Base-by-base conservation (phyloP, 2,797 vertebrate genomes). In the Buceros bicornis region DNA sequence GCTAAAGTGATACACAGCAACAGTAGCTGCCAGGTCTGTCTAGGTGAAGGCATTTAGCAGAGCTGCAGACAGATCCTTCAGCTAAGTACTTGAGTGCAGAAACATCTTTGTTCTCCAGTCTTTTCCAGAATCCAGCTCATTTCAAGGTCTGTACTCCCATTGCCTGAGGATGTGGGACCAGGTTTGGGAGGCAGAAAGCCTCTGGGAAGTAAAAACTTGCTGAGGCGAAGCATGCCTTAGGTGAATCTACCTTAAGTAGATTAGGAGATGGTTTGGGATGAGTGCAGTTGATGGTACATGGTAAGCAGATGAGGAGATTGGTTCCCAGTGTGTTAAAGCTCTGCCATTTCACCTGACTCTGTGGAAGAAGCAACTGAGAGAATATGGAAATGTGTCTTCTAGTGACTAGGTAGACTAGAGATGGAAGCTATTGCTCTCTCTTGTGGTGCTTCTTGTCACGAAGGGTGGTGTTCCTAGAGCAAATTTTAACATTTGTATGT, bases 41-140 rank as follows among this genome's bases (percentile, higher is more conserved):
- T 83, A 76, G 87, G 65, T 87, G 4, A 61, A 95, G 42, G 26
- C 51, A 83, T 58, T 93, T 69, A 94, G 65, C 4, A 50, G 47
- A 91, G 47, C 69, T 91, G 76, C 29, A 91, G 84, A 93, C 56
- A 92, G 72, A 91, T 81, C 50, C 50, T 74, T 81, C 65, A 78
- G 61, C 76, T 91, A 69, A 95, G 42, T 40, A 61, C 47, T 57
- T 47, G 84, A 88, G 48, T 57, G 72, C 31, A 93, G 93, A 93
- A 91, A 90, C 10, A 19, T 67, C 35, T 83, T 94, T 87, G 26
- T 31, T 64, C 8, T 85, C 35, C 57, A 78, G 3, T 5, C 18
- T 83, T 42, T 67, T 33, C 18, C 61, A 90, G 72, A 93, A 77
- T n/a, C 3, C 37, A 67, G 57, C 51, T 86, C 42, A 93, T 94